Evolutionary conservation across 2,113 vertebrate species (phyloP).

Genomic region (Strix uralensis): DNA sequence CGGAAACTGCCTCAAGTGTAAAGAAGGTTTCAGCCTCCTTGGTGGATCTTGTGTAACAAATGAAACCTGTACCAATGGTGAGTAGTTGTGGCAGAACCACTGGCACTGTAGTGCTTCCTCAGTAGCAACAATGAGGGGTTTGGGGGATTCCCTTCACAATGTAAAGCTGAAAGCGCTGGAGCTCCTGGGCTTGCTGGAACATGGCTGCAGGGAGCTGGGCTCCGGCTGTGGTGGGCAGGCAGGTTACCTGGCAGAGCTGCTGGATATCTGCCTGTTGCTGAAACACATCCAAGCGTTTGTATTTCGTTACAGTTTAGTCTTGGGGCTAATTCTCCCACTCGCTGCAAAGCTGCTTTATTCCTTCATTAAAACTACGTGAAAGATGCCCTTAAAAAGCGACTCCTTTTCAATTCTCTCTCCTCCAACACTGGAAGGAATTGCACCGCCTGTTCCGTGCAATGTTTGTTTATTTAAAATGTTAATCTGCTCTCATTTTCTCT

Average conservation of each 20-base stretch:
- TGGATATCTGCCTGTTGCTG: neutral
- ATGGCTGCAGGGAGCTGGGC: neutral
- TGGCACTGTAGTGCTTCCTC: neutral
- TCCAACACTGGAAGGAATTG: neutral
- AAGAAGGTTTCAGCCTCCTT: constrained; percentile 81
- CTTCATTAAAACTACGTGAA: neutral
- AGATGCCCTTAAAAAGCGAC: neutral
- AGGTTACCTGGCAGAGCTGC: neutral
- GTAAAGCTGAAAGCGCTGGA: neutral
- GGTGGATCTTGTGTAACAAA: constrained; percentile 81
- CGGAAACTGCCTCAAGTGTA: constrained; percentile 82
- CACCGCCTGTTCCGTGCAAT: neutral
- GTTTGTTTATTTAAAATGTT: constrained; percentile 57
- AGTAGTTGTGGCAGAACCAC: neutral
- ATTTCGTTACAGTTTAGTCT: neutral
- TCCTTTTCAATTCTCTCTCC: neutral
- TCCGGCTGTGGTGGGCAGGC: neutral
- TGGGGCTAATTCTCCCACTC: constrained; percentile 33
- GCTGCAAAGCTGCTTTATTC: constrained; percentile 20
- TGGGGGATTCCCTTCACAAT: neutral
- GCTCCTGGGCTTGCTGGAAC: constrained; percentile 6
- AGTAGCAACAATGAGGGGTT: neutral
- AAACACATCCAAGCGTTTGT: neutral
- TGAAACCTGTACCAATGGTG: constrained; percentile 88
- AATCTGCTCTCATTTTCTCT: constrained; percentile 52